A percentile compares a stretch with the other conserved stretches of the same genome.
These are phyloP conservation scores for Luffia ferchaultella DNA, from an alignment of 2,888 invertebrate species.

Conservation along the genomic window DNA sequence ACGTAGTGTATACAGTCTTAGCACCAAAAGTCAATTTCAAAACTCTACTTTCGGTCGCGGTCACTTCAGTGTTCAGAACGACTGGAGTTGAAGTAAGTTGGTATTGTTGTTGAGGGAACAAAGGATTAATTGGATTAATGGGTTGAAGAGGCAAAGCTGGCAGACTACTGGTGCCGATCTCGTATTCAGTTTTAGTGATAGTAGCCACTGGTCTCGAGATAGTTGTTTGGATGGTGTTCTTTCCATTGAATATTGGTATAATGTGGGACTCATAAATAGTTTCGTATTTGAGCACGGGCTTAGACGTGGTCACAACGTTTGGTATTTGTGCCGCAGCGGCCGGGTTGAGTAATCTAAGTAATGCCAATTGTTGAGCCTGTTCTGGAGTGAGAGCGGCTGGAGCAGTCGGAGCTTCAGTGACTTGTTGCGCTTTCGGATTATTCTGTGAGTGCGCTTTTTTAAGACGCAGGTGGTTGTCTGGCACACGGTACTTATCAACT, in stretches of 20 bases:
- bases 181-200: conserved; percentile 80
- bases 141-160: conserved; percentile 63
- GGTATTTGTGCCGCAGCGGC: conserved; percentile 72
- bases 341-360: conserved; percentile 76
- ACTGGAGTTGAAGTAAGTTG: conserved; percentile 82
- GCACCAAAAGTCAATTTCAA: conserved; percentile 91
- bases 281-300: conserved; percentile 77
- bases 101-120: conserved; percentile 72
- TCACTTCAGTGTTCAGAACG: conserved; percentile 80
- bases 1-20: conserved; percentile 86
- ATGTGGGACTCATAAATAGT: conserved; percentile 85
- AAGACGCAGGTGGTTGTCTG: conserved; percentile 60
- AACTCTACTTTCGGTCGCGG: conserved; percentile 81
- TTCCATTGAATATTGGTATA: conserved; percentile 79
- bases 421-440: conserved; percentile 41
- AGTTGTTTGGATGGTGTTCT: conserved; percentile 78
- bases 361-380: conserved; percentile 77
- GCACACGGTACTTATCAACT: conserved; percentile 69
- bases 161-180: conserved; percentile 77
- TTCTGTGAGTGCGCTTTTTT: conserved; percentile 56
- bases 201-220: conserved; percentile 82
- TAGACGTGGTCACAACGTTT: conserved; percentile 80
- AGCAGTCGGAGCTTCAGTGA: conserved; percentile 56
- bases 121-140: conserved; percentile 61
- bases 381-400: conserved; percentile 69